Evolutionary conservation across 2,888 invertebrate genomes (phyloP), one percentile per base, ranked within the genome.

Genomic region (Idaea aversata): DNA sequence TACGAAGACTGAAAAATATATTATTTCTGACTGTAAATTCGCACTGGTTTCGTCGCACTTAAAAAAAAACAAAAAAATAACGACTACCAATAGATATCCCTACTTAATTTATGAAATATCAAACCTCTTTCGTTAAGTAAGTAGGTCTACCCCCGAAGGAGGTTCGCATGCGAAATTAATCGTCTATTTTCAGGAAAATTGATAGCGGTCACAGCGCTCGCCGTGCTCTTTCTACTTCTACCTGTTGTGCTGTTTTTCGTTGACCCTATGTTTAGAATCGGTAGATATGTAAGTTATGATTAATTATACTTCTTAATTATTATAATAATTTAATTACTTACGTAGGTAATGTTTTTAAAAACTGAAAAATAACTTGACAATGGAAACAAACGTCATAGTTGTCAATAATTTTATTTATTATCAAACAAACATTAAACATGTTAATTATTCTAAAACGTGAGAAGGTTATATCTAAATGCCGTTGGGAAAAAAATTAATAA

Each of bases 281-380:
- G 75, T 7, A 77, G 74, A 64, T 75, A 77, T 64, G 80, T 80
- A 63, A 80, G 80, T 80, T 70, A 61, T 25, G 34, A 36, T 57
- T 38, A 4, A 34, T 60, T 35, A 59, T 36, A 25, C 25, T 25
- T 25, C n/a, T n/a, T n/a, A n/a, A n/a, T n/a, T 2, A 25, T 25
- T 25, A 25, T 25, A 25, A 25, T 25, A 25, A 25, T 25, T 25
- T 25, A 25, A 25, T 25, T 25, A 25, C 25, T 25, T 25, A 13
- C 47, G 13, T 7, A 10, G 47, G 13, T 47, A 47, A 47, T 47
- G 6, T 6, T 47, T 10, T 47, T 47, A 47, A 7, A 47, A 47
- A 47, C 47, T 7, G 13, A 47, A 47, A 47, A 47, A 7, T 7
- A 47, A 13, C 47, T 47, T 47, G 47, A 47, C 13, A 13, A 13